These are phyloP conservation scores for Monoplex corrugatus DNA, from an alignment of 2,888 invertebrate genomes.

Conservation along the genomic window DNA sequence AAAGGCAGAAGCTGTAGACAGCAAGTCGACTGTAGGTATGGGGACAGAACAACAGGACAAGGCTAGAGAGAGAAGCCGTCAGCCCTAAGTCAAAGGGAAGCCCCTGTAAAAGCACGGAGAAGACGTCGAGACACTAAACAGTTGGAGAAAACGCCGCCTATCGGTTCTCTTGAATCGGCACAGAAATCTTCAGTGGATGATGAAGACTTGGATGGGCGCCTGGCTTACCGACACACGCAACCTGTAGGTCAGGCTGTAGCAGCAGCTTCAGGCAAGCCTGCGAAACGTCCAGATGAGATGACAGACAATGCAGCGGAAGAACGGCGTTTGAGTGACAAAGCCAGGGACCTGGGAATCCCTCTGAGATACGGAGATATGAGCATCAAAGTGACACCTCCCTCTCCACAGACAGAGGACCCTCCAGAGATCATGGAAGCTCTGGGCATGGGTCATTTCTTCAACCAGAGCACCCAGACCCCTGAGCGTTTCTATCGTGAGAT, in stretches of 20 bases:
- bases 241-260: too few species aligned
- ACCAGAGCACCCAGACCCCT: conserved; percentile 49
- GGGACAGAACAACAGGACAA: not conserved
- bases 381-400: conserved; percentile 39
- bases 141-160: conserved; percentile 54
- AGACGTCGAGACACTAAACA: conserved; percentile 52
- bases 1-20: not conserved
- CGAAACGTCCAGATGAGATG: not conserved
- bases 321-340: not conserved
- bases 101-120: conserved; percentile 56
- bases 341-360: too few species aligned
- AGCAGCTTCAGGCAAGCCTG: not conserved
- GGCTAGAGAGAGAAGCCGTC: not conserved
- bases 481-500: conserved; percentile 47
- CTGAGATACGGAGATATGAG: not conserved
- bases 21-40: not conserved
- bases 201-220: not conserved
- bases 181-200: conserved; percentile 46
- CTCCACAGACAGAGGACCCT: conserved; percentile 36
- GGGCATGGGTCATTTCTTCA: conserved; percentile 49
- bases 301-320: not conserved
- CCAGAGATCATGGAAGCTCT: conserved; percentile 45
- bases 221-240: not conserved
- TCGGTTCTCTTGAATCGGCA: not conserved
- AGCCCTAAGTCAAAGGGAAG: conserved; percentile 22